These are phyloP conservation scores for Hucho hucho DNA, from an alignment of 2,113 vertebrate genomes.

Conservation along the genomic window DNA sequence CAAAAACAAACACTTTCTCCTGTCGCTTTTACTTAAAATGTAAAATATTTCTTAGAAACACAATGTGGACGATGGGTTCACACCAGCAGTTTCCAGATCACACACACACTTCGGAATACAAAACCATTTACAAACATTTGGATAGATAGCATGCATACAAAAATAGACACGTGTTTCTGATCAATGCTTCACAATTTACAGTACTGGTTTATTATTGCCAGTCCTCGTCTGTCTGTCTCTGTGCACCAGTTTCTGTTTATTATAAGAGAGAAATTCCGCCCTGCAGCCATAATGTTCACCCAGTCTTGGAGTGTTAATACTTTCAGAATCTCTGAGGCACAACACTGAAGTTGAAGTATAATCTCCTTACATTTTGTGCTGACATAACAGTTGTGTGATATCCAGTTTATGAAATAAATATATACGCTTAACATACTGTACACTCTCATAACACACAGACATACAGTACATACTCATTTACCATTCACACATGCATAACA, in stretches of 20 bases:
- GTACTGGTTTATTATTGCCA: conserved; percentile 71
- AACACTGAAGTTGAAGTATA: conserved; percentile 66
- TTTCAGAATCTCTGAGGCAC: conserved; percentile 75
- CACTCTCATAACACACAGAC: conserved; percentile 35
- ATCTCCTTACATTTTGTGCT: conserved; percentile 24
- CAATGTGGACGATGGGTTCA: conserved; percentile 42
- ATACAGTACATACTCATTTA: conserved; percentile 22
- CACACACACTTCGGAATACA: conserved; percentile 60
- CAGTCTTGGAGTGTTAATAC: conserved; percentile 62
- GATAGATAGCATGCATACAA: conserved; percentile 80
- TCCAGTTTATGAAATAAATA: conserved; percentile 51
- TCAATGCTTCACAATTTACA: conserved; percentile 62
- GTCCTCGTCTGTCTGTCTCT: conserved; percentile 41
- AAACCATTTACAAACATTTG: conserved; percentile 73
- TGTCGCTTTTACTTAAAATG: conserved; percentile 20
- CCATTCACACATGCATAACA: conserved; percentile 61
- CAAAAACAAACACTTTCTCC: conserved; percentile 22
- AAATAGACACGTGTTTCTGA: conserved; percentile 78
- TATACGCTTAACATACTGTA: conserved; percentile 56
- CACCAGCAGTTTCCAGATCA: conserved; percentile 50
- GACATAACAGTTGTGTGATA: not conserved
- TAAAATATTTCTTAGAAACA: conserved; percentile 64
- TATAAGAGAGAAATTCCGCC: conserved; percentile 32
- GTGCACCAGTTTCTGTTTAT: conserved; percentile 33
- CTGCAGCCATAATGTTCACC: conserved; percentile 28